Conservation (phyloP, 35 echinoderm and acorn worm genomes). For the Diadema setosum region DNA sequence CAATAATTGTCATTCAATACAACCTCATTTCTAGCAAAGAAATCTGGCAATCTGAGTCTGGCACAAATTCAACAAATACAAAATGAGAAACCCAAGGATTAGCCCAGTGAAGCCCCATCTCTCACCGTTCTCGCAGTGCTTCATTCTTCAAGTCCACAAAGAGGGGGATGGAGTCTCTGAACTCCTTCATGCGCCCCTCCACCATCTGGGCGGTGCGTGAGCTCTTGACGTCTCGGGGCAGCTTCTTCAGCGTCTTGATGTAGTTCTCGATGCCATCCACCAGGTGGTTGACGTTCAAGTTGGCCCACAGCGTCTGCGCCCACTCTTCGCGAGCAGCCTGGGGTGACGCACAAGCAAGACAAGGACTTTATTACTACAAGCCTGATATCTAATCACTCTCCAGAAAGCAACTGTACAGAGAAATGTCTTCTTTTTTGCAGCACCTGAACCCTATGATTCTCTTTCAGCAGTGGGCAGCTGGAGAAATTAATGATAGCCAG, state of each 20-base stretch:
- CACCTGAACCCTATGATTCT: too few relatives aligned
- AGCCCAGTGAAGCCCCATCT: background rate
- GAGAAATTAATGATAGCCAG: too few relatives aligned
- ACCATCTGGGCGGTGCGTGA: conserved; percentile 87
- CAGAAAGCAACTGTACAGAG: too few relatives aligned
- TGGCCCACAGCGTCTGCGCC: conserved; percentile 99
- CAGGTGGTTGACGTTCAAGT: conserved; percentile 83
- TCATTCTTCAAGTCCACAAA: conserved; percentile 99
- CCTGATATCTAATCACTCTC: too few relatives aligned
- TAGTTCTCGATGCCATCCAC: conserved; percentile 90
- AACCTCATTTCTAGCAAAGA: too few relatives aligned
- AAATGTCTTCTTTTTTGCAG: too few relatives aligned
- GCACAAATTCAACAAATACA: too few relatives aligned
- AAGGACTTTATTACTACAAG: too few relatives aligned
- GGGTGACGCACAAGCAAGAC: background rate
- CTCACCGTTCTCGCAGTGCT: conserved; percentile 91
- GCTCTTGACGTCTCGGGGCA: conserved; percentile 84
- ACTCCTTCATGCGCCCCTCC: conserved; percentile 94
- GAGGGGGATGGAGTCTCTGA: conserved; percentile 94
- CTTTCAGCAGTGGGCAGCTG: too few relatives aligned
- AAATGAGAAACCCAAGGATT: too few relatives aligned
- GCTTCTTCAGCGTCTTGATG: conserved; percentile 96
- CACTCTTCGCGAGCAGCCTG: conserved; percentile 97
- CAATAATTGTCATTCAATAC: too few relatives aligned
- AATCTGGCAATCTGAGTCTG: too few relatives aligned